Evolutionary conservation across 1,140 invertebrate genomes (phyloP), one percentile per base, ranked within the genome.

Genomic region (Pseudobourletiella spinata): DNA sequence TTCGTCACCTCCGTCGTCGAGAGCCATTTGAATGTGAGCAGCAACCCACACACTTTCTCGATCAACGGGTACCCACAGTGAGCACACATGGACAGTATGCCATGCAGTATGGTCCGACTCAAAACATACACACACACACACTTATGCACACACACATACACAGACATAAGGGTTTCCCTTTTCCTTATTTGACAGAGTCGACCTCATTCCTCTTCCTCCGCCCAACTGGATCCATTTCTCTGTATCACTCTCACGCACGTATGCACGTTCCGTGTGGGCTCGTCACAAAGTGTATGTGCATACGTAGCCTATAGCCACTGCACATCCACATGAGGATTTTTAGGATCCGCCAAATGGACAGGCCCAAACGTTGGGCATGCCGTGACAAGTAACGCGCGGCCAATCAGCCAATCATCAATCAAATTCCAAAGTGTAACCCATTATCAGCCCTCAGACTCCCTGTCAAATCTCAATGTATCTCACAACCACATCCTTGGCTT

Each of bases 161-260:
- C 44, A n/a, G 28, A 52, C 39, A 55, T 22, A 22, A 30, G 52
- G 55, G 22, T 62, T 62, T 57, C 60, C 52, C 54, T 62, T 62
- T 62, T 62, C 60, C 60, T 56, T 62, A 62, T 62, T 57, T 56
- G 60, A 62, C 60, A 56, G 28, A 28, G 30, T 16, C 57, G 60
- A 62, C 60, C 60, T 50, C 60, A 55, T 62, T 62, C 25, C 28
- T 51, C n/a, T n/a, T n/a, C n/a, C n/a, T n/a, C n/a, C n/a, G n/a
- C n/a, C n/a, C n/a, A n/a, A n/a, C n/a, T n/a, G n/a, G n/a, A n/a
- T n/a, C n/a, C n/a, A n/a, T n/a, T n/a, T n/a, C n/a, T n/a, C n/a
- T n/a, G n/a, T n/a, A n/a, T n/a, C n/a, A n/a, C n/a, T n/a, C n/a
- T 25, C 11, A 14, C 15, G 16, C 14, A 51, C 48, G 15, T 51